Conservation (phyloP, 1,140 invertebrate species). For the Philotrypesis tridentata region DNA sequence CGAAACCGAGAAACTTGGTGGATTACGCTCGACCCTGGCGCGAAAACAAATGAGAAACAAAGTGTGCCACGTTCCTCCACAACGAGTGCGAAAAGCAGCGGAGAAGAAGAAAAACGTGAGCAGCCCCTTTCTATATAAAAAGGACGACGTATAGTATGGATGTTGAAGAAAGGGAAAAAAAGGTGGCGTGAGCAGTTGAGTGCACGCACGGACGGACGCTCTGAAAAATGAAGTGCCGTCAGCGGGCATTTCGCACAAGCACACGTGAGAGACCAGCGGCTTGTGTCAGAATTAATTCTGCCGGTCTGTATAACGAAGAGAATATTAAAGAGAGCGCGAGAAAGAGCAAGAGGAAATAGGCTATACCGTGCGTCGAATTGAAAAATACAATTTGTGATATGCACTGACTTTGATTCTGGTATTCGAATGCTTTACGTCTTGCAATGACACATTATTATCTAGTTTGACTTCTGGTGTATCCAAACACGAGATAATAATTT, state of each 20-base stretch:
- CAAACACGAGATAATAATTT: background rate
- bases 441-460: too few relatives aligned
- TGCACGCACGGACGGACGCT: background rate
- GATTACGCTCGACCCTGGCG: background rate
- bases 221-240: conserved; percentile 26
- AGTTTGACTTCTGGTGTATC: too few relatives aligned
- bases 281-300: background rate
- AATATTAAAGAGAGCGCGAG: too few relatives aligned
- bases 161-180: background rate
- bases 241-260: background rate
- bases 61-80: conserved; percentile 4
- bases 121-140: background rate
- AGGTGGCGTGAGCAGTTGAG: background rate
- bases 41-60: conserved; percentile 20
- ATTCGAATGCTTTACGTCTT: too few relatives aligned
- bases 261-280: background rate
- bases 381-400: too few relatives aligned
- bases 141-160: background rate
- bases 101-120: background rate
- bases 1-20: background rate
- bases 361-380: too few relatives aligned
- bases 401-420: too few relatives aligned
- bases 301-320: background rate
- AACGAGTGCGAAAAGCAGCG: background rate
- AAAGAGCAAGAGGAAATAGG: too few relatives aligned